phyloP scores from a whole-genome alignment of 2,888 invertebrate species.

The Yponomeuta malinellus region DNA sequence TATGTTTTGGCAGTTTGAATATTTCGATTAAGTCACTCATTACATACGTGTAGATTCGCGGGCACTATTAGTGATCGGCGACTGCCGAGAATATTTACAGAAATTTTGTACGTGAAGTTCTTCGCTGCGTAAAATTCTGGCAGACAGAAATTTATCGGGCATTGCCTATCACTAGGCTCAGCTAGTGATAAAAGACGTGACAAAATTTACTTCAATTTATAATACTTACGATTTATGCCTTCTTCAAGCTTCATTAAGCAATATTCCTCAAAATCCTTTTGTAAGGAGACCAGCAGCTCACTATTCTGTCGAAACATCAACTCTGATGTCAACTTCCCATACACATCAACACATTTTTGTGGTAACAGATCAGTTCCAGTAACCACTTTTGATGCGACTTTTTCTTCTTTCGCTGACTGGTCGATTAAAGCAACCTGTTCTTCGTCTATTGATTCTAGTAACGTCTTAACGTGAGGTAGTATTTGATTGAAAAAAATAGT shows the following conservation, averaged over 20 bases:
- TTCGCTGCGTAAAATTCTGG: too few species aligned
- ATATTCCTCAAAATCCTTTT: constrained; percentile 55
- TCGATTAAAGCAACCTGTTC: constrained; percentile 44
- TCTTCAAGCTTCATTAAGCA: constrained; percentile 54
- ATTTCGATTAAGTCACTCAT: too few species aligned
- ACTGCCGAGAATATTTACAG: too few species aligned
- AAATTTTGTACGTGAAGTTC: too few species aligned
- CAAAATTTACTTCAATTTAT: background rate
- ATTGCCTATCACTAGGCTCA: background rate
- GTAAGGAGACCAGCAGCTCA: constrained; percentile 49
- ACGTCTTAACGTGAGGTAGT: constrained; percentile 48
- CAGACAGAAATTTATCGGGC: too few species aligned
- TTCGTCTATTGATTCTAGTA: constrained; percentile 50
- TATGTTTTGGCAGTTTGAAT: too few species aligned
- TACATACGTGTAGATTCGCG: too few species aligned
- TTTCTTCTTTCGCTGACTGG: constrained; percentile 31
- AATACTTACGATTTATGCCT: constrained; percentile 54
- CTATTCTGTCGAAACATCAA: constrained; percentile 66
- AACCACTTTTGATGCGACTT: constrained; percentile 47
- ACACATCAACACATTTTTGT: constrained; percentile 45
- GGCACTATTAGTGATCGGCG: too few species aligned
- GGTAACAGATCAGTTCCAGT: constrained; percentile 54
- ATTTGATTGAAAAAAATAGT: constrained; percentile 52
- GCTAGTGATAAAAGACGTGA: too few species aligned
- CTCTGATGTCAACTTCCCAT: constrained; percentile 59